phyloP scores from a whole-genome alignment of 2,113 vertebrate species.

The Diadophis punctatus region DNA sequence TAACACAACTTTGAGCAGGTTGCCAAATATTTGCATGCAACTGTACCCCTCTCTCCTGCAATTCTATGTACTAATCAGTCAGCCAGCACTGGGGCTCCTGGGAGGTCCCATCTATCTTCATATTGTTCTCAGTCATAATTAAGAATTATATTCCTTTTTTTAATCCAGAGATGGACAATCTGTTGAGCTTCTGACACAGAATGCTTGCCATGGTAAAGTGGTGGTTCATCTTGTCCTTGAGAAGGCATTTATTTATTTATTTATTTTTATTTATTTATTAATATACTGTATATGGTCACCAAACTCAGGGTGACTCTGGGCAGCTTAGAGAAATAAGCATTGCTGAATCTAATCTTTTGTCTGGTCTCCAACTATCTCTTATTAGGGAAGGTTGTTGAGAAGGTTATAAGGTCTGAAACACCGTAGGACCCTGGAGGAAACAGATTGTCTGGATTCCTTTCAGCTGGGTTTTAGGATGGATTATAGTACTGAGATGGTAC shows the following conservation, averaged over 20 bases:
- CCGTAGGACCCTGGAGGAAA: neutral
- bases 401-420: neutral
- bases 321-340: neutral
- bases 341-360: neutral
- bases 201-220: neutral
- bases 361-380: neutral
- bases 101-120: neutral
- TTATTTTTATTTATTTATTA: neutral
- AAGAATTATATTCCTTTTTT: neutral
- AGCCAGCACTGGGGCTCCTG: neutral
- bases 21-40: neutral
- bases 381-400: neutral
- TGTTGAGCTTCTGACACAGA: neutral
- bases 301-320: neutral
- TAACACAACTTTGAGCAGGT: neutral
- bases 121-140: no score
- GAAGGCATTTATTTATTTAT: neutral
- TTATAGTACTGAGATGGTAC: neutral
- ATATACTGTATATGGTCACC: neutral
- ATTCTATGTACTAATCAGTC: neutral
- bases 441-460: neutral
- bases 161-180: neutral
- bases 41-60: neutral
- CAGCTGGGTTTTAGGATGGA: neutral
- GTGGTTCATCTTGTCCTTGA: neutral